A percentile compares a stretch with the other conserved stretches of the same genome.
Conservation (phyloP, 2,797 vertebrate genomes). For the Pangasius djambal region DNA sequence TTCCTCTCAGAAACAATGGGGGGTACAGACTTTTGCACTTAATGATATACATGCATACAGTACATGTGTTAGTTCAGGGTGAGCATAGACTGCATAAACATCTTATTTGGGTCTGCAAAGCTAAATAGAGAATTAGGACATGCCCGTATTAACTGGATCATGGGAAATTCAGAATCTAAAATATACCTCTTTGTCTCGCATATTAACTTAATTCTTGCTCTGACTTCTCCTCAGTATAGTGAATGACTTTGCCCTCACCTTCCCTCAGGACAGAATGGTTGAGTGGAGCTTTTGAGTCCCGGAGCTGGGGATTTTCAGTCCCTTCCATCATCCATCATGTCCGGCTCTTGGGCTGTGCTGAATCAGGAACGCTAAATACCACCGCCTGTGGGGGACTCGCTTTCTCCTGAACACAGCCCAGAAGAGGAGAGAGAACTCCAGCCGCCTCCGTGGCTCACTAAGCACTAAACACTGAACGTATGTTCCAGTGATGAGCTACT, state of each 20-base stretch:
- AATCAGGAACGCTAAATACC: slow-evolving; percentile 53
- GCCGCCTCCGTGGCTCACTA: background rate
- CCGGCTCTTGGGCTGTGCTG: slow-evolving; percentile 41
- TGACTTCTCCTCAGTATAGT: slow-evolving; percentile 11
- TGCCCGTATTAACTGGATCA: background rate
- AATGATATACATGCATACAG: background rate
- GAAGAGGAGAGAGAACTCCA: slow-evolving; percentile 9
- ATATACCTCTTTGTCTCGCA: slow-evolving; percentile 30
- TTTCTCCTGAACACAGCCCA: slow-evolving; percentile 1
- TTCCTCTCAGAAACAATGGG: background rate
- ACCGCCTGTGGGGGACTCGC: slow-evolving; percentile 31
- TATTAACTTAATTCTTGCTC: slow-evolving; percentile 6
- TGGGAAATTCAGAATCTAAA: background rate
- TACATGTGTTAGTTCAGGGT: background rate
- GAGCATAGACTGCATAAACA: background rate
- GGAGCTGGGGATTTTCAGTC: slow-evolving; percentile 44
- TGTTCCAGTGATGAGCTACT: slow-evolving; percentile 29
- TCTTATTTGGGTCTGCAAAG: background rate
- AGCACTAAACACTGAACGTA: slow-evolving; percentile 27
- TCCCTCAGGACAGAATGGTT: slow-evolving; percentile 45
- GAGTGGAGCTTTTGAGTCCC: slow-evolving; percentile 35
- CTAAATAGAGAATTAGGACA: slow-evolving; percentile 30
- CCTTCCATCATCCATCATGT: slow-evolving; percentile 58
- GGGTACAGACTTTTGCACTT: background rate
- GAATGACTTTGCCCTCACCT: slow-evolving; percentile 53